These are phyloP conservation scores for Hydra vulgaris DNA, from an alignment of 30 jellyfish, hydroid and myxozoan genomes.

Conservation along the genomic window DNA sequence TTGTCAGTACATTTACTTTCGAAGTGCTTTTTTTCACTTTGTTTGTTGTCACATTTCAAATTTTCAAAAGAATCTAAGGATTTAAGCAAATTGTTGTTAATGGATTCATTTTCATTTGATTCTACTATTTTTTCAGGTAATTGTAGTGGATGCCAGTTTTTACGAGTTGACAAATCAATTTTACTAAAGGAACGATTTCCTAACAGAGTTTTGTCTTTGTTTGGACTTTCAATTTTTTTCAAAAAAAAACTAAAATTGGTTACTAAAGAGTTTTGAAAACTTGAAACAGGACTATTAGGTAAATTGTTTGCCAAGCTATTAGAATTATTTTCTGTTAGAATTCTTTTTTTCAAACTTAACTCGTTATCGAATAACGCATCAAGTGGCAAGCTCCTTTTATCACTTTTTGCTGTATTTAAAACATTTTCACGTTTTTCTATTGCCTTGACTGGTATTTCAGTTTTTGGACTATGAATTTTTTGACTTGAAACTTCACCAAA, in stretches of 20 bases:
- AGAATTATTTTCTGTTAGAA: not conserved
- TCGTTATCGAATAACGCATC: not conserved
- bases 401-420: no score
- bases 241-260: not conserved
- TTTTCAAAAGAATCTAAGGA: no score
- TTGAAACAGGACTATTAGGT: no score
- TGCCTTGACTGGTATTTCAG: no score
- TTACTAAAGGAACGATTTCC: conserved; percentile 15
- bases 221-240: conserved; percentile 17
- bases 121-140: not conserved
- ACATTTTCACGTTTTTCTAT: no score
- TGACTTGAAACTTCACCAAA: not conserved
- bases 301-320: no score
- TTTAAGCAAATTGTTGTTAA: no score
- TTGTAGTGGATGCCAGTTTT: not conserved
- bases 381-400: not conserved
- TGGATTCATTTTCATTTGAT: not conserved
- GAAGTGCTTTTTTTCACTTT: no score
- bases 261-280: not conserved
- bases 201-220: conserved; percentile 7
- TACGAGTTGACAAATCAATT: not conserved
- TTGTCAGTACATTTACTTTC: no score
- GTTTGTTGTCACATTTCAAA: not conserved
- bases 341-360: not conserved
- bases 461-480: not conserved